Evolutionary conservation across 1,140 invertebrate genomes (phyloP).

Genomic region (Drosophila tropicalis): DNA sequence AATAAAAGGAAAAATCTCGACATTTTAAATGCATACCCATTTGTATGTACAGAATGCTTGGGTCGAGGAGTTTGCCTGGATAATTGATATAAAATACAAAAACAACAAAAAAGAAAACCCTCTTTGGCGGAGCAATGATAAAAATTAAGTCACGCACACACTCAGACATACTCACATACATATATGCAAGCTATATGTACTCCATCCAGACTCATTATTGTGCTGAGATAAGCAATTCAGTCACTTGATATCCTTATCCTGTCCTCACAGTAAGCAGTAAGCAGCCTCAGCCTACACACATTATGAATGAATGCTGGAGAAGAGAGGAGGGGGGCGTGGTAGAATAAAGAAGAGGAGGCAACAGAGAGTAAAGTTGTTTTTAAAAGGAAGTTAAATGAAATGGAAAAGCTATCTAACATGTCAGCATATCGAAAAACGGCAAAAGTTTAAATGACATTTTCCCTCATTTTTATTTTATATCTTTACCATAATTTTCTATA

Average conservation of each 20-base stretch:
- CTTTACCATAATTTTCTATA: conserved; percentile 28
- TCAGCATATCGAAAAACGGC: conserved; percentile 19
- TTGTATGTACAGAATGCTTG: conserved; percentile 13
- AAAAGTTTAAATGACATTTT: conserved; percentile 62
- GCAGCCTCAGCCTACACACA: conserved; percentile 2
- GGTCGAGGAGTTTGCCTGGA: conserved; percentile 44
- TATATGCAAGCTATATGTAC: neutral
- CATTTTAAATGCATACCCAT: conserved; percentile 36
- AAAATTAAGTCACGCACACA: conserved; percentile 36
- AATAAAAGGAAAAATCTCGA: conserved; percentile 37
- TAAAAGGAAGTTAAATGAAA: conserved; percentile 52
- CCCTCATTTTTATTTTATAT: conserved; percentile 26
- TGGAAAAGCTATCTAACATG: conserved; percentile 27
- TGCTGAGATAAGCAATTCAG: conserved; percentile 72
- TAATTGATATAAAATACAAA: conserved; percentile 65
- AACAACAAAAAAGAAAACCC: too few relatives aligned
- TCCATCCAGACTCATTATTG: conserved; percentile 59
- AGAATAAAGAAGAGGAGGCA: neutral
- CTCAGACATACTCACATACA: conserved; percentile 31
- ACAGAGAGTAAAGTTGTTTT: conserved; percentile 38
- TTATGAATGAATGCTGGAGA: neutral
- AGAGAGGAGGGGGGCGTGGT: neutral
- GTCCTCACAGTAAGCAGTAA: conserved; percentile 32
- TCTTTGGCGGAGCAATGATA: conserved; percentile 15
- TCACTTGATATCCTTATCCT: conserved; percentile 69